Evolutionary conservation across 2,113 vertebrate species (phyloP).

Genomic region (Vulpes ferrilata): DNA sequence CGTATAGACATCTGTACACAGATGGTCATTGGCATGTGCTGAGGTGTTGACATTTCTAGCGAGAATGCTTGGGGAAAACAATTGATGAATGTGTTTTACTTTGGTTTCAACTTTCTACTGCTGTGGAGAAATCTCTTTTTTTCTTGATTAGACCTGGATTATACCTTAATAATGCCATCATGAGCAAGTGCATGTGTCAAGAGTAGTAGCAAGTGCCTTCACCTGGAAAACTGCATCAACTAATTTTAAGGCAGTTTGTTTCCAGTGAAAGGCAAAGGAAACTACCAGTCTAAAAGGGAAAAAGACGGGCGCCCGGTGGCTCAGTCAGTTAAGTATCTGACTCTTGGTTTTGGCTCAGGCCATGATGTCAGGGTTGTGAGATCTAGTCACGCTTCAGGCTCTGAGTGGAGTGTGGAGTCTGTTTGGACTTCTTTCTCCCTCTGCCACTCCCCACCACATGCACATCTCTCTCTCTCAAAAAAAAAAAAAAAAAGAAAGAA

Average conservation of each 20-base stretch:
- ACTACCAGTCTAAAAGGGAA: background rate
- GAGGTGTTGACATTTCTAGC: background rate
- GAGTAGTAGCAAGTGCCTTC: rapidly evolving
- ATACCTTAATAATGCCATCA: background rate
- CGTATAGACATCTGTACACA: background rate
- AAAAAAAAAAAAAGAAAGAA: background rate
- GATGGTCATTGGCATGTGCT: background rate
- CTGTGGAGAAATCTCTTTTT: background rate
- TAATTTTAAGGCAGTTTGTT: too few relatives aligned
- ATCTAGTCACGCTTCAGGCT: background rate
- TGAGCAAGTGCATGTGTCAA: rapidly evolving
- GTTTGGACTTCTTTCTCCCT: background rate
- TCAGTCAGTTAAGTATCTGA: background rate
- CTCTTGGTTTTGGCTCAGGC: background rate
- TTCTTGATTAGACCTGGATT: background rate
- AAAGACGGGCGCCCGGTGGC: background rate
- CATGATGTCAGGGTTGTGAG: background rate
- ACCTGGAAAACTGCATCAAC: rapidly evolving
- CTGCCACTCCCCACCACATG: background rate
- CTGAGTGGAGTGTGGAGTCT: background rate
- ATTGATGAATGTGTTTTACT: background rate
- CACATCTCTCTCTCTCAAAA: background rate
- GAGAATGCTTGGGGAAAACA: background rate
- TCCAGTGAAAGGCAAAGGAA: background rate
- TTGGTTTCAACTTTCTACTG: background rate